Evolutionary conservation across 2,888 invertebrate genomes (phyloP), one percentile per base, ranked within the genome.

Genomic region (Schizotus pectinicornis): DNA sequence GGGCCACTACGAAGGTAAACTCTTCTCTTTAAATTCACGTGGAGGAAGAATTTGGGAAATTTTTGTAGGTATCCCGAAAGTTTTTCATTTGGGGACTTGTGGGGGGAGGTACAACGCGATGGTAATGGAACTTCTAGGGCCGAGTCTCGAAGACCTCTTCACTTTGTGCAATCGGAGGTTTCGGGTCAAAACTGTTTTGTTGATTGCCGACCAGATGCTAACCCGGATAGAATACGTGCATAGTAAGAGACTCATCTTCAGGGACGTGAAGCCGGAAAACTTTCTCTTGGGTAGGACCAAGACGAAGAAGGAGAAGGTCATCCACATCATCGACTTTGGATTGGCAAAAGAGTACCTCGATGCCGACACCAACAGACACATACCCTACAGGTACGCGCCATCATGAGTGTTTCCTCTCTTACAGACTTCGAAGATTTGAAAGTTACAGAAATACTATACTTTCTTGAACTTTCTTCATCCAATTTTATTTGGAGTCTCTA

Each of bases 301-400:
- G 81, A 94, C 94, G 80, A 95, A 95, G 86, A 92, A 95, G 83
- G 97, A 98, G 85, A 98, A 98, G 87, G 88, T 95, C 83, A 95
- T 99, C 80, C 96, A 99, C 87, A 98, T 99, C 83, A 98, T 99
- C 86, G 99, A 99, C 89, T 99, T 99, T 87, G 99, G 99, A 82
- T 88, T 99, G 86, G 99, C 99, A 83, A 99, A 99, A 88, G 99
- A 99, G 88, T 99, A 99, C 85, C 98, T 99, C 85, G 98, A 99
- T 87, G 92, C 96, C 85, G 98, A 98, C 87, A 94, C 95, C 83
- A 95, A 95, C 86, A 96, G 98, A 86, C 99, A 99, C 86, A 99
- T 99, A 86, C 98, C 99, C 76, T 99, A 99, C 85, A 73, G 72
- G 75, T 74, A 52, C 53, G 22, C 22, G 22, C 5, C 22, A 22